Conservation (phyloP, 2,113 vertebrate genomes). For the Centropus bengalensis region DNA sequence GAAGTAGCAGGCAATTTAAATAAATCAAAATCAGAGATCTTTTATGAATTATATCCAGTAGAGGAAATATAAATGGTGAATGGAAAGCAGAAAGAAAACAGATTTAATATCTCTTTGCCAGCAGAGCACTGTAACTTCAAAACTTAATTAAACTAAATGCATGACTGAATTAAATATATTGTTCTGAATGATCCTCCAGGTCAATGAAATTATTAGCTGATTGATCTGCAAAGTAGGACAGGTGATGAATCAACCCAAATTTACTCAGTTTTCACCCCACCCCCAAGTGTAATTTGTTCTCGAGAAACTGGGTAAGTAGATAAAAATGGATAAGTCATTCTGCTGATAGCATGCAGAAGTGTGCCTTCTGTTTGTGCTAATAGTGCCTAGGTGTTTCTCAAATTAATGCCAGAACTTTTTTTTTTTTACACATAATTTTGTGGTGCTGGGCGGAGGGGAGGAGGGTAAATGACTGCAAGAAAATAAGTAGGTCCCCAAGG, state of each 20-base stretch:
- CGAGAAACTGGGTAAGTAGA: conserved; percentile 63
- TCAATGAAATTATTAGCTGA: conserved; percentile 76
- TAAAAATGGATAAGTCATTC: conserved; percentile 65
- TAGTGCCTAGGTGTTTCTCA: background rate
- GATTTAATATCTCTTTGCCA: conserved; percentile 60
- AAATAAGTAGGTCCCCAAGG: background rate
- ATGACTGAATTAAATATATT: conserved; percentile 74
- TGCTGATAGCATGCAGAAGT: conserved; percentile 16
- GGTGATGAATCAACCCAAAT: conserved; percentile 76
- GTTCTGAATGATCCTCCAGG: conserved; percentile 64
- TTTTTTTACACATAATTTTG: background rate
- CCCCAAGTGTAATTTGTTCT: conserved; percentile 22
- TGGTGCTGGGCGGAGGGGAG: background rate
- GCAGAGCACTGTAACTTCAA: conserved; percentile 51
- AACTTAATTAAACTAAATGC: conserved; percentile 77
- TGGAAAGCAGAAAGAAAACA: conserved; percentile 46
- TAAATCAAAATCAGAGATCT: conserved; percentile 29
- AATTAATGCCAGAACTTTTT: background rate
- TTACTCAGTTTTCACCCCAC: conserved; percentile 57
- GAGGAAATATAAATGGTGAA: background rate
- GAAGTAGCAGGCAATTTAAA: background rate
- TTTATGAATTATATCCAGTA: conserved; percentile 18
- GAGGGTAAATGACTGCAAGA: background rate
- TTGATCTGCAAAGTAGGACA: conserved; percentile 70
- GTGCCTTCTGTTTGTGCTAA: background rate